Evolutionary conservation across 1,140 invertebrate genomes (phyloP).

Genomic region (Lepidurus apus): DNA sequence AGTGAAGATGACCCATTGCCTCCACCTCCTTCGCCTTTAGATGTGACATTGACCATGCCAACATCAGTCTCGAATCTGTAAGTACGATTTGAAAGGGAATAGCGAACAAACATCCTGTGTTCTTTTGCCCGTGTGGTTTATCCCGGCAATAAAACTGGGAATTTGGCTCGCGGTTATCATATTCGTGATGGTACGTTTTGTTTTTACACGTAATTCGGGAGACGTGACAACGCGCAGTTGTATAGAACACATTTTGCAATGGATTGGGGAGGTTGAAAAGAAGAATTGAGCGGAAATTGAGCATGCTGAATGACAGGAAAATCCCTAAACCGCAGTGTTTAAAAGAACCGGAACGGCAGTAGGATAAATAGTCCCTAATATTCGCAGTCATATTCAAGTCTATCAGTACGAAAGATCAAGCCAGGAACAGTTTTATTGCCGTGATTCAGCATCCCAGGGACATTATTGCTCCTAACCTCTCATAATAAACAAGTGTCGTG

Average conservation of each 20-base stretch:
- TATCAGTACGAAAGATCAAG: background rate
- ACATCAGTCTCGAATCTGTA: background rate
- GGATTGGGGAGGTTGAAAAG: background rate
- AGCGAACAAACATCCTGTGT: too few relatives aligned
- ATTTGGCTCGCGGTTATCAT: too few relatives aligned
- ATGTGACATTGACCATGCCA: constrained; percentile 20
- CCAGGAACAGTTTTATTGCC: background rate
- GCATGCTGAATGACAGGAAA: background rate
- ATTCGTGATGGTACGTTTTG: background rate
- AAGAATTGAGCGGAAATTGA: background rate
- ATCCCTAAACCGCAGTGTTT: background rate
- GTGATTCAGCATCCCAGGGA: background rate
- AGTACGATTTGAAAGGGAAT: background rate
- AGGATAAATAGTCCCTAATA: background rate
- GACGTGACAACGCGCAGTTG: background rate
- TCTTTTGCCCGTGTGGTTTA: too few relatives aligned
- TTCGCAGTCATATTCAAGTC: background rate
- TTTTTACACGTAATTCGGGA: background rate
- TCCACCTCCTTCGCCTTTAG: constrained; percentile 55
- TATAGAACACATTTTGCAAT: background rate
- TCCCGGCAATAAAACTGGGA: too few relatives aligned
- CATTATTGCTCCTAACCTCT: background rate
- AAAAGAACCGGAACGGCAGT: background rate
- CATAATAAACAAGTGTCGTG: background rate
- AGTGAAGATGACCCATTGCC: constrained; percentile 64